phyloP scores from a whole-genome alignment of 2,113 vertebrate species.

The Mirounga angustirostris region DNA sequence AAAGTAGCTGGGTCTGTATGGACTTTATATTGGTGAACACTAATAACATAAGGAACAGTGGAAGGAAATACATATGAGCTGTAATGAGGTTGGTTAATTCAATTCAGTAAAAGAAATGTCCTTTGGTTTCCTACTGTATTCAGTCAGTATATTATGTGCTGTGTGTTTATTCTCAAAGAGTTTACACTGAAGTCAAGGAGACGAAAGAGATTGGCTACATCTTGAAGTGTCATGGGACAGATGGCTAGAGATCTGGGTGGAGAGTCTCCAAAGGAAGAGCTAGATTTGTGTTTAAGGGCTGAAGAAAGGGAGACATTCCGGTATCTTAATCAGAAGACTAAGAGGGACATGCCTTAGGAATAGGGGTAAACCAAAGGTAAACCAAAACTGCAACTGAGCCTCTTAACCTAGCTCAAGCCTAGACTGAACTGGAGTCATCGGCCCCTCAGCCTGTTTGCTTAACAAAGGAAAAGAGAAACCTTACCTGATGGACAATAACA shows the following conservation, averaged over 20 bases:
- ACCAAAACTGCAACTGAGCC: not conserved
- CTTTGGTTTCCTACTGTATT: not conserved
- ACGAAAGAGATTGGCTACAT: not conserved
- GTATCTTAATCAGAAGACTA: not conserved
- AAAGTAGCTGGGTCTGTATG: not conserved
- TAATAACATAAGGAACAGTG: not conserved
- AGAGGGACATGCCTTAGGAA: not conserved
- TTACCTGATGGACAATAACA: not conserved
- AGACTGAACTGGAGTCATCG: not conserved
- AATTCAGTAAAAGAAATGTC: not conserved
- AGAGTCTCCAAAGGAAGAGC: not conserved
- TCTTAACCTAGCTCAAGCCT: not conserved
- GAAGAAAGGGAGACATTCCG: not conserved
- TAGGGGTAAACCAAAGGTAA: not conserved
- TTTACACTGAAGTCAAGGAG: not conserved
- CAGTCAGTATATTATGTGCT: not conserved
- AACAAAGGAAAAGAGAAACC: not conserved
- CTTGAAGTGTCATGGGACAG: not conserved
- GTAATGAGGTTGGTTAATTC: not conserved
- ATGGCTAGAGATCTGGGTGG: not conserved
- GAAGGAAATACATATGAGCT: not conserved
- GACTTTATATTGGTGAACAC: not conserved
- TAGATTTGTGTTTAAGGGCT: not conserved
- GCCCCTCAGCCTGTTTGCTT: not conserved
- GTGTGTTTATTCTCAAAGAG: not conserved